Conservation (phyloP, 2,888 invertebrate genomes). For the Mamestra brassicae region DNA sequence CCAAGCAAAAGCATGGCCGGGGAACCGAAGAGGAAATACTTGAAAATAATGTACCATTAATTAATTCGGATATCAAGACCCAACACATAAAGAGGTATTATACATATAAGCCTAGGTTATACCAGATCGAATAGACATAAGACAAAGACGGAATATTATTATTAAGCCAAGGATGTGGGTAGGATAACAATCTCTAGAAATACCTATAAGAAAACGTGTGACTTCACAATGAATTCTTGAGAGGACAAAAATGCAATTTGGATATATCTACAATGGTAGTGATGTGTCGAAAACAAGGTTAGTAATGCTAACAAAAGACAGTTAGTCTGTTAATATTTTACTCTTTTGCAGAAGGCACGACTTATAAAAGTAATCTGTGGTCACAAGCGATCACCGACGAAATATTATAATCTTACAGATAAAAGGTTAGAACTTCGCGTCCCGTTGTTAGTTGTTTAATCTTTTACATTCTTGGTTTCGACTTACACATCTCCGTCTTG, state of each 20-base stretch:
- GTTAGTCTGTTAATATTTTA: neutral
- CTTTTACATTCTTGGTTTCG: slow-evolving; percentile 14
- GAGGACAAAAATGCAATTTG: neutral
- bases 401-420: slow-evolving; percentile 9
- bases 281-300: neutral
- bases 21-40: too few species aligned
- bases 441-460: slow-evolving; percentile 1
- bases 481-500: slow-evolving; percentile 69
- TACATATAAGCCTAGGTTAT: too few species aligned
- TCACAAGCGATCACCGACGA: neutral
- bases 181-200: neutral
- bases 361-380: neutral
- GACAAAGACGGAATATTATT: neutral
- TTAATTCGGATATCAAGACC: too few species aligned
- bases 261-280: neutral
- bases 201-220: neutral
- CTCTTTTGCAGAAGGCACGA: neutral
- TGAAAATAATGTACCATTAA: too few species aligned
- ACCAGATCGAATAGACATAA: neutral
- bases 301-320: neutral
- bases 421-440: neutral
- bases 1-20: too few species aligned
- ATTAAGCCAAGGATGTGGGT: neutral
- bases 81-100: too few species aligned
- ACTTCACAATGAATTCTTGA: neutral